Evolutionary conservation across 2,113 vertebrate species (phyloP).

Genomic region (Hydropotes inermis): DNA sequence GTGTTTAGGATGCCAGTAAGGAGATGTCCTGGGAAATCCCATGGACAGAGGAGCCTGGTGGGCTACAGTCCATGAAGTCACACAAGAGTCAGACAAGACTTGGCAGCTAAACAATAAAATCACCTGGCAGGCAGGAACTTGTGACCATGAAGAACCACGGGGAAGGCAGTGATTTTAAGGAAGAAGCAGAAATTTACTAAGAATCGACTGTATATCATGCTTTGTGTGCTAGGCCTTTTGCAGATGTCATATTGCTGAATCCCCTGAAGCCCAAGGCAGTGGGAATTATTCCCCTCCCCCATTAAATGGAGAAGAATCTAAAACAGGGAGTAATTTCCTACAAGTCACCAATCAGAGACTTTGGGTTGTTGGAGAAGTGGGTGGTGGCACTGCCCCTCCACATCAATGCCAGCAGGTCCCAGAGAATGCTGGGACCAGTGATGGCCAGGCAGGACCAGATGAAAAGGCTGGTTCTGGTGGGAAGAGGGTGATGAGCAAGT

Average conservation of each 20-base stretch:
- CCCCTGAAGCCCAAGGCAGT: neutral
- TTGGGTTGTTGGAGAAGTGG: neutral
- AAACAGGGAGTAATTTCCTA: neutral
- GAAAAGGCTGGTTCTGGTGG: neutral
- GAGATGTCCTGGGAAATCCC: neutral
- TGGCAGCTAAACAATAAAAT: neutral
- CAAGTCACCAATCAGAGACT: neutral
- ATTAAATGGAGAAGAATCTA: neutral
- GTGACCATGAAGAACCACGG: neutral
- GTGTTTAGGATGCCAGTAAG: neutral
- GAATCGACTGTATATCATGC: neutral
- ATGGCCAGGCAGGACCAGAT: neutral
- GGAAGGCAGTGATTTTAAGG: neutral
- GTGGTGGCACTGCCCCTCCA: neutral
- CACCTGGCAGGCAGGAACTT: neutral
- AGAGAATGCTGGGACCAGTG: neutral
- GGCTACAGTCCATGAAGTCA: neutral
- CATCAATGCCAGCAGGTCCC: neutral
- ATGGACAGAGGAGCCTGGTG: neutral
- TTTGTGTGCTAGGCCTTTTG: neutral
- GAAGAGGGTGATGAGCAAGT: neutral
- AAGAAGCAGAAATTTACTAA: neutral
- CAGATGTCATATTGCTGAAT: neutral
- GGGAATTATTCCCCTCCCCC: neutral
- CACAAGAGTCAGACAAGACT: neutral